Percentiles rank a stretch among this genome's conserved stretches.
These are phyloP conservation scores for Tachina grossa DNA, from an alignment of 2,888 invertebrate species.

Conservation along the genomic window DNA sequence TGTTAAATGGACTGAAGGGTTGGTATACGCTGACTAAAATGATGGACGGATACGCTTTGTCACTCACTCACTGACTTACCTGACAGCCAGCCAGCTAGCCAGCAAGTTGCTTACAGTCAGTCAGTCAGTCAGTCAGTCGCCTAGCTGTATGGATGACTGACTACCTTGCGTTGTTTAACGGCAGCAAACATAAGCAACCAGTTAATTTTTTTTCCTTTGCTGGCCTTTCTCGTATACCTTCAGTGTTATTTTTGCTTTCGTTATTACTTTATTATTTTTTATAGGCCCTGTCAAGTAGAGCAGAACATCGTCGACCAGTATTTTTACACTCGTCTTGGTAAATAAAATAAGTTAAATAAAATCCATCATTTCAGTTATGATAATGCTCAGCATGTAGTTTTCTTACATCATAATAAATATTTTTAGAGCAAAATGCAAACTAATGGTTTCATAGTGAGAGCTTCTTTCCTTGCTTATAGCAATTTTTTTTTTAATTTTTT, in stretches of 20 bases:
- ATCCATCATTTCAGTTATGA: constrained; percentile 12
- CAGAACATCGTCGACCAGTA: constrained; percentile 47
- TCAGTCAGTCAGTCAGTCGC: not conserved
- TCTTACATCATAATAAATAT: constrained; percentile 60
- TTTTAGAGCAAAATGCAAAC: constrained; percentile 9
- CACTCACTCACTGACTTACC: constrained; percentile 57
- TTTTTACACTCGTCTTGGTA: constrained; percentile 33
- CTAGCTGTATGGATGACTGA: constrained; percentile 24
- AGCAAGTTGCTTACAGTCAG: constrained; percentile 16
- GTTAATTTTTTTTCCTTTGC: constrained; percentile 2
- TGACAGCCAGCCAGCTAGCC: constrained; percentile 18
- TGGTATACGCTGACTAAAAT: constrained; percentile 67
- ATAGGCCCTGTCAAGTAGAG: constrained; percentile 56
- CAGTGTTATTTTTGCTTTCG: not conserved
- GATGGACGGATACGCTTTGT: constrained; percentile 79
- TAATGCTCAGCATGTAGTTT: constrained; percentile 57
- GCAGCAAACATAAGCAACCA: constrained; percentile 29
- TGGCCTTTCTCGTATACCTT: not conserved
- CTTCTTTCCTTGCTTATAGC: not conserved
- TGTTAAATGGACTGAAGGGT: constrained; percentile 83
- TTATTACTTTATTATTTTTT: constrained; percentile 42
- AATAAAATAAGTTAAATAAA: constrained; percentile 16
- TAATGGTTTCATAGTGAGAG: not conserved
- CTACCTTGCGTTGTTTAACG: constrained; percentile 34
- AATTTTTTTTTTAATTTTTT: not conserved